Evolutionary conservation across 2,113 vertebrate genomes (phyloP).

Genomic region (Hippocampus barbouri): DNA sequence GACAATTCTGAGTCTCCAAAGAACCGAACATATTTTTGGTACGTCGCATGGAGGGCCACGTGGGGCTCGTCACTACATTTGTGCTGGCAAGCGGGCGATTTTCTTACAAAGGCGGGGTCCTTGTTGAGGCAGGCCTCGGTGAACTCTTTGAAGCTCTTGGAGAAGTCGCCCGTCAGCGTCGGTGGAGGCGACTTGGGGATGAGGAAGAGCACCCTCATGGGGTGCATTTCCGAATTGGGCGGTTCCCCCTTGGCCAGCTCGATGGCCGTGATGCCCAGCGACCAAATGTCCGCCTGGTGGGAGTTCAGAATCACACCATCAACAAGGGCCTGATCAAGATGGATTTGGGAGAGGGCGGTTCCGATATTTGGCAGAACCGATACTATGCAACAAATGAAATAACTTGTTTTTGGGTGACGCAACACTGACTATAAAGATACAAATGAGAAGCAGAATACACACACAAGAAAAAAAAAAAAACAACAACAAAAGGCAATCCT

Average conservation of each 20-base stretch:
- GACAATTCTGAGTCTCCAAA: too few relatives aligned
- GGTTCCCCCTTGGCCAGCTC: slow-evolving; percentile 92
- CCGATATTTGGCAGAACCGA: background rate
- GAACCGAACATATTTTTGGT: too few relatives aligned
- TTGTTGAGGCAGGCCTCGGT: slow-evolving; percentile 91
- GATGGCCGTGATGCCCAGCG: slow-evolving; percentile 89
- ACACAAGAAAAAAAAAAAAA: background rate
- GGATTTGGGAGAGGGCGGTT: background rate
- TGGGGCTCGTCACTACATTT: too few relatives aligned
- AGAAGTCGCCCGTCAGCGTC: slow-evolving; percentile 82
- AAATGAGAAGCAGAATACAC: background rate
- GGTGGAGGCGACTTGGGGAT: slow-evolving; percentile 91
- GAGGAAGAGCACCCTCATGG: slow-evolving; percentile 90
- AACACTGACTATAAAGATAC: too few relatives aligned
- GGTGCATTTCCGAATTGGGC: slow-evolving; percentile 90
- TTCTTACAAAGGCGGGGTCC: slow-evolving; percentile 86
- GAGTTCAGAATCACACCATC: background rate
- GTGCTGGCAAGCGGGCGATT: too few relatives aligned
- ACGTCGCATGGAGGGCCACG: too few relatives aligned
- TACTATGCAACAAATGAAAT: too few relatives aligned
- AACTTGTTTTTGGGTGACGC: too few relatives aligned
- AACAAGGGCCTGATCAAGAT: background rate
- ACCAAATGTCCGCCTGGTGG: slow-evolving; percentile 89
- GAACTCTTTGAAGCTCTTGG: slow-evolving; percentile 91
- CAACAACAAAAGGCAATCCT: background rate